These are phyloP conservation scores for Abrostola triplasia DNA, from an alignment of 2,888 invertebrate genomes.

Conservation along the genomic window DNA sequence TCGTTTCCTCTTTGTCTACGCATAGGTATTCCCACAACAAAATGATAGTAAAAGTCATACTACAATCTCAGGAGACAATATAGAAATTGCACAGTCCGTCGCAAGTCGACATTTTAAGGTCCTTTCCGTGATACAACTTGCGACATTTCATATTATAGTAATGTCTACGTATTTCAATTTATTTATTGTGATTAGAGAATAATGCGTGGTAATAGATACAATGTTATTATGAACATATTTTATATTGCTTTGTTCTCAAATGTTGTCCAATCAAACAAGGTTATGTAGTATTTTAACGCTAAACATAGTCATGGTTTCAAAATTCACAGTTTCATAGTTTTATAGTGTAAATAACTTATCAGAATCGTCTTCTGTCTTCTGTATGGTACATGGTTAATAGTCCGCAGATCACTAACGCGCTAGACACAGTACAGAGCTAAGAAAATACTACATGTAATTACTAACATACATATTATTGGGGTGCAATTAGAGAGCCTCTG, in stretches of 20 bases:
- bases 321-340: neutral
- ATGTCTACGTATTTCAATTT: conserved; percentile 35
- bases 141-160: conserved; percentile 34
- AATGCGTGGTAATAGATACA: conserved; percentile 22
- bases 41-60: conserved; percentile 11
- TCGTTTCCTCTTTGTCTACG: conserved; percentile 3
- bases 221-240: conserved; percentile 26
- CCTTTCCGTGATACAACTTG: conserved; percentile 33
- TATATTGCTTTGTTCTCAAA: conserved; percentile 29
- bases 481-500: too few species aligned
- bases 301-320: neutral
- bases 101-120: conserved; percentile 32
- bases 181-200: conserved; percentile 25
- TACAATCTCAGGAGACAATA: conserved; percentile 12
- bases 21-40: neutral
- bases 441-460: too few species aligned
- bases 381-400: too few species aligned
- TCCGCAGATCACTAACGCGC: too few species aligned
- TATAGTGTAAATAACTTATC: too few species aligned
- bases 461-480: too few species aligned
- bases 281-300: conserved; percentile 1
- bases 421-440: too few species aligned
- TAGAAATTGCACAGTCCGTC: conserved; percentile 31
- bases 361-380: too few species aligned
- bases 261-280: conserved; percentile 1